Evolutionary conservation across 2,797 vertebrate species (phyloP).

Genomic region (Pantherophis alleghaniensis): DNA sequence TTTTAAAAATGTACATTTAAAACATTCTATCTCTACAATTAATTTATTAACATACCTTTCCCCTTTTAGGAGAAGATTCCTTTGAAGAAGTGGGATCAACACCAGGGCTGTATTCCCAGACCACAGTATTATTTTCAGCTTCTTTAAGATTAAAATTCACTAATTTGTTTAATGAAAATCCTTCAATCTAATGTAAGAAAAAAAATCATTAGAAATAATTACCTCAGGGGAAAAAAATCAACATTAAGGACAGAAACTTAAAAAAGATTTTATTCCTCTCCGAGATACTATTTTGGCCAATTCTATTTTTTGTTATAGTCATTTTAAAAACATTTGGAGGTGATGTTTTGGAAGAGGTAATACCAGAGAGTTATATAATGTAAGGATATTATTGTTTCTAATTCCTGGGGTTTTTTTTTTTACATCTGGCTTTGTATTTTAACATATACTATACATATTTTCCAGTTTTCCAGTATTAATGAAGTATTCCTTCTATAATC

Average conservation of each 20-base stretch:
- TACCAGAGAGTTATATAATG: not conserved
- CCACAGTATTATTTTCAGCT: constrained; percentile 72
- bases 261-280: not conserved
- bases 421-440: not conserved
- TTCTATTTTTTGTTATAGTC: not conserved
- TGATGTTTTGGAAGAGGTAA: not conserved
- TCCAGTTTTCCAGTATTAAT: not conserved
- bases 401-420: not conserved
- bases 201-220: not conserved
- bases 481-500: not conserved
- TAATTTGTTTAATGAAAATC: constrained; percentile 82
- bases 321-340: not conserved
- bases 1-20: not conserved
- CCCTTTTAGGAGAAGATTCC: constrained; percentile 67
- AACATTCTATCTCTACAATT: not conserved
- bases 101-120: constrained; percentile 78
- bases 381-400: not conserved
- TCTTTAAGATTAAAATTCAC: constrained; percentile 79
- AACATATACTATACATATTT: not conserved
- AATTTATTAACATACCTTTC: constrained; percentile 76
- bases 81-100: constrained; percentile 59
- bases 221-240: not conserved
- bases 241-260: not conserved
- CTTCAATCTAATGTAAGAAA: constrained; percentile 74
- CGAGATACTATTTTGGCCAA: no score